Base-by-base conservation (phyloP, 2,113 vertebrate species). In the Phalacrocorax aristotelis region DNA sequence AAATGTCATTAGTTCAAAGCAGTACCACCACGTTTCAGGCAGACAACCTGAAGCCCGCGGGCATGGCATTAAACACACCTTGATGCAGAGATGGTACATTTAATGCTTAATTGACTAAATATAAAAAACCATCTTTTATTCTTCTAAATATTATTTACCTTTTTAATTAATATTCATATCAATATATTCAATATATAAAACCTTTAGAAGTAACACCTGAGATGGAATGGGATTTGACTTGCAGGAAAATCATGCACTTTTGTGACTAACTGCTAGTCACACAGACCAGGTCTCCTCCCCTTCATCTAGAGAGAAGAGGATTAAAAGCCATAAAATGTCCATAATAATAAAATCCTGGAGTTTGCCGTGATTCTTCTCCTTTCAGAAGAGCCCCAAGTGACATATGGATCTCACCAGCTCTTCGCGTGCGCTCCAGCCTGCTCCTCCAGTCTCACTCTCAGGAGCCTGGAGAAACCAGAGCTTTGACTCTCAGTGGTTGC, bases 111-210 rank as follows among this genome's bases (percentile, higher is more conserved):
- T 19, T 42, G 64, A 42, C 8, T 75, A 61, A 74, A 65, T 19
- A 29, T 2, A 38, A 5, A 65, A 61, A 78, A 30, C 0, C 1
- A 7, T 13, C 5, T 6, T 21, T 69, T 40, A 34, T 7, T 27
- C 14, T 57, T 75, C 55, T 10, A 52, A 87, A 25, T 55, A 17
- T 32, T 34, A 13, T 36, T 61, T 34, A 46, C 10, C 13, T 75
- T 81, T 86, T 66, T 11, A 62, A 62, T 62, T 44, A 60, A 19
- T 23, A 36, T 30, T 52, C 36, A 57, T 7, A 61, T 3, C 15
- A 60, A 52, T 34, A n/a, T 5, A 30, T 23, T 3, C 15, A 60
- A 52, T 34, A n/a, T 5, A 30, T 23, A 34, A 70, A 69, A 65
- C 18, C 9, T 68, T 81, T 1, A 72, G 34, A 49, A n/a, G 36